These are phyloP conservation scores for mouse (Mus musculus) DNA, from an alignment of 2,113 vertebrate genomes.

Conservation along the genomic window GRCm39 chr3:86371501-86372000, in stretches of 20 bases:
- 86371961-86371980: neutral
- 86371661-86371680: neutral
- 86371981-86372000: neutral
- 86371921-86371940: neutral
- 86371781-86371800: neutral
- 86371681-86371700: neutral
- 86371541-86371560: neutral
- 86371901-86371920: neutral
- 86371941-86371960: too few relatives aligned
- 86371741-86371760: neutral
- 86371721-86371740: constrained; percentile 10
- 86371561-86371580: neutral
- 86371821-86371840: constrained; percentile 6
- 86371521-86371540: neutral
- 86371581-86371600: neutral
- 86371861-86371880: too few relatives aligned
- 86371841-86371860: neutral
- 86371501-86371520: constrained; percentile 6
- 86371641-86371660: neutral
- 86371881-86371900: neutral
- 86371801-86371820: constrained; percentile 5
- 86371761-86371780: neutral
- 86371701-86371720: neutral
- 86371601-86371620: neutral
- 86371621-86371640: neutral